These are phyloP conservation scores for Lottia gigantea DNA, from an alignment of 2,888 invertebrate genomes.

Conservation along the genomic window DNA sequence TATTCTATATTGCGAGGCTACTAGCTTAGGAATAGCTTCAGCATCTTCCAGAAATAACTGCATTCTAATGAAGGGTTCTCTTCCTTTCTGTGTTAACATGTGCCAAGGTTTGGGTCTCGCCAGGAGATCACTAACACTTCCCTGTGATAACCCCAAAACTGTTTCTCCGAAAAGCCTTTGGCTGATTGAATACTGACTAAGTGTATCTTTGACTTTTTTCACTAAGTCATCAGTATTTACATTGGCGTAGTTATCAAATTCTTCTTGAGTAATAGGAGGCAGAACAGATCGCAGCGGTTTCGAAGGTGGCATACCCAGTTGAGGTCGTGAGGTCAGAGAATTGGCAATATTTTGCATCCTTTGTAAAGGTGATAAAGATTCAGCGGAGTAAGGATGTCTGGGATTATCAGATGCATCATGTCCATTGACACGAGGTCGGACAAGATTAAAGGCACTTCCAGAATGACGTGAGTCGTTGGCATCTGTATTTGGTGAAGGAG, in stretches of 20 bases:
- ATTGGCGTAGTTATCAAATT: slow-evolving; percentile 97
- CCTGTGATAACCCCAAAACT: slow-evolving; percentile 79
- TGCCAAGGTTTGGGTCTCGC: slow-evolving; percentile 99
- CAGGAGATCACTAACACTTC: slow-evolving; percentile 95
- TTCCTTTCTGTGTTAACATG: slow-evolving; percentile 97
- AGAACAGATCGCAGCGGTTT: slow-evolving; percentile 94
- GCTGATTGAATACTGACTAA: slow-evolving; percentile 76
- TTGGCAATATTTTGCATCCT: slow-evolving; percentile 98
- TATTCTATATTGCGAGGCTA: slow-evolving; percentile 97
- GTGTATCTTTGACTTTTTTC: slow-evolving; percentile 76
- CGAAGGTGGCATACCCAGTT: slow-evolving; percentile 70
- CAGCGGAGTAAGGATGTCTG: slow-evolving; percentile 75
- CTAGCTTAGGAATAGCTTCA: slow-evolving; percentile 92
- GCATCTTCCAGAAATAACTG: slow-evolving; percentile 96
- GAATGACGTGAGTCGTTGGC: slow-evolving; percentile 59
- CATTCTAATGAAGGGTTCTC: slow-evolving; percentile 76
- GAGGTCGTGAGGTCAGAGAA: slow-evolving; percentile 81
- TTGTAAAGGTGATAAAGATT: slow-evolving; percentile 89
- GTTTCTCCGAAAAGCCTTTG: slow-evolving; percentile 98
- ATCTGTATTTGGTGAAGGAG: slow-evolving; percentile 41
- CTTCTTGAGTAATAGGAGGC: slow-evolving; percentile 98
- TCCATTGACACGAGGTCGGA: slow-evolving; percentile 74
- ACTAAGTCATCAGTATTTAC: slow-evolving; percentile 99
- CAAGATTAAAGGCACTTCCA: slow-evolving; percentile 81
- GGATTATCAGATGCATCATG: slow-evolving; percentile 72